Percentiles rank a stretch among this genome's conserved stretches.
These are phyloP conservation scores for Acrocyrtus sp. DNA, from an alignment of 2,888 invertebrate genomes.

Conservation along the genomic window DNA sequence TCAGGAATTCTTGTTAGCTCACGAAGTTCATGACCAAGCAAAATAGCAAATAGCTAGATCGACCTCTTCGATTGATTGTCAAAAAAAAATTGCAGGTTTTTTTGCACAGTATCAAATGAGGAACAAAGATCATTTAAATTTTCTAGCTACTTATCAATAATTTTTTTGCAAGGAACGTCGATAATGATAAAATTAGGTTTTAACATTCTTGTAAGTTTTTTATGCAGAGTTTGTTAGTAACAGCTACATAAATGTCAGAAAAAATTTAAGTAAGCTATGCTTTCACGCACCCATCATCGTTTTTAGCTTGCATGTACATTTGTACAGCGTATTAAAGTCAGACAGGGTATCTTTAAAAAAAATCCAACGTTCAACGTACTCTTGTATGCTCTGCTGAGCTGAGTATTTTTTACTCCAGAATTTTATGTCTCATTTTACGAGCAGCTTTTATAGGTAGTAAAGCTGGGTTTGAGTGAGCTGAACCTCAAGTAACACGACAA, in stretches of 20 bases:
- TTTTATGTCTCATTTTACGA: conserved; percentile 34
- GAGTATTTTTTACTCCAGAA: conserved; percentile 16
- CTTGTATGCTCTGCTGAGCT: not conserved
- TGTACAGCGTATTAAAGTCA: not conserved
- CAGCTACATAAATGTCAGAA: too few species aligned
- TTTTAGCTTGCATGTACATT: not conserved
- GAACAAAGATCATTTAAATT: conserved; percentile 3
- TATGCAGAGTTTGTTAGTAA: too few species aligned
- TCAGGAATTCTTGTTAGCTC: conserved; percentile 13
- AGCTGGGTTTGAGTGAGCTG: conserved; percentile 16
- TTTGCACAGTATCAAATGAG: conserved; percentile 5
- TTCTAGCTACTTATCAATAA: not conserved
- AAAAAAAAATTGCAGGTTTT: conserved; percentile 22
- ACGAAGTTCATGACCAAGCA: conserved; percentile 41
- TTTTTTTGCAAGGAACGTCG: not conserved
- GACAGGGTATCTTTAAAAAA: not conserved
- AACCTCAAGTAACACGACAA: conserved; percentile 4
- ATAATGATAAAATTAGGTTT: too few species aligned
- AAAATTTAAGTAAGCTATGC: too few species aligned
- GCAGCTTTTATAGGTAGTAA: conserved; percentile 38
- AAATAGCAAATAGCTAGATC: too few species aligned
- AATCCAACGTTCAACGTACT: not conserved
- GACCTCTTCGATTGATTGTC: too few species aligned
- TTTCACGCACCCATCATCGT: too few species aligned
- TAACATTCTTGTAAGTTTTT: too few species aligned